Base-by-base conservation (phyloP, 2,888 invertebrate species). In the Apodemia duryi region DNA sequence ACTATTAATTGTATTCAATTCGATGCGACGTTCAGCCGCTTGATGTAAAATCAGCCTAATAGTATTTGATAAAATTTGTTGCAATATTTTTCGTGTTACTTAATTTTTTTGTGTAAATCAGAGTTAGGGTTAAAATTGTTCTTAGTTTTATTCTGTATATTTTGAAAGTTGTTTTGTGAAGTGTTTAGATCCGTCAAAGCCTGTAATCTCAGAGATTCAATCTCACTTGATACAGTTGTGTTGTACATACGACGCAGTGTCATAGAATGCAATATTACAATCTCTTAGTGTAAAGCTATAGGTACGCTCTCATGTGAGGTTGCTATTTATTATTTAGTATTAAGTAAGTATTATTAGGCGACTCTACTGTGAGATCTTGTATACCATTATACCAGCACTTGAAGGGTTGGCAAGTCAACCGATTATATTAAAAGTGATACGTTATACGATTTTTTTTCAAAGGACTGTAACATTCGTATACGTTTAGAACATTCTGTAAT, bases 381-480 rank as follows among this genome's bases (percentile, higher is more conserved):
- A 91, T 91, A 91, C 91, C 90, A 88, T 78, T 87, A 84, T 86
- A 87, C 80, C 86, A 82, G 82, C 86, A 81, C 86, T 83, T 82
- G 77, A 79, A 82, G 76, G 88, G 86, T 85, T 85, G 83, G 76
- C 74, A 72, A 78, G 77, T 80, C 84, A 81, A 82, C 81, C 82
- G 76, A 75, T 83, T 82, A 87, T 84, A 86, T 85, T 83, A 83
- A 86, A 77, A 75, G 79, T 80, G 80, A 79, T 80, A 87, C 57
- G 79, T 84, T 90, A 85, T 87, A 87, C 85, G 84, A 84, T 83
- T 86, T 85, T 86, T 86, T 81, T 87, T 88, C 82, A 75, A 88
- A 89, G 88, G 89, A 84, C 85, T 78, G 86, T 88, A 92, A 94
- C 94, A 94, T 93, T 94, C 94, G 95, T 95, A 95, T 95, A 95